Base-by-base conservation (phyloP, 2,797 vertebrate species). In the Thalassophryne amazonica region DNA sequence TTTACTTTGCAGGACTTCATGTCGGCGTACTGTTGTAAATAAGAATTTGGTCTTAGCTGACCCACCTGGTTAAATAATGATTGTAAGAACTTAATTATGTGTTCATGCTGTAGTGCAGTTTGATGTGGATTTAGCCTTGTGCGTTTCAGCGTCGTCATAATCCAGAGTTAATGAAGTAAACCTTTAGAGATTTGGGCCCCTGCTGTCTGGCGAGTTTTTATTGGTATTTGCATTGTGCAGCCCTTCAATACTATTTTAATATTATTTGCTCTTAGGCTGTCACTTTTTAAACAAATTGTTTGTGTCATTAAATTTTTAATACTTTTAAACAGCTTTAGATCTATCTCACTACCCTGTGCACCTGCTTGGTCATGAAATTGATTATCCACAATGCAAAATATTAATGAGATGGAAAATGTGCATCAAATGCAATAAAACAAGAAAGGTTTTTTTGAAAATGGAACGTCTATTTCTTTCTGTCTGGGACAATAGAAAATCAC, bases 1-100 rank as follows among this genome's bases (percentile, higher is more conserved):
- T 85, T 85, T 80, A 75, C 66, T 82, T 50, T 75, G 59, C 55
- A 16, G 38, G 18, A 66, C 65, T 46, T 17, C 13, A 25, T 65
- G 65, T 63, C 69, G 48, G 69, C 29, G 60, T 48, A 40, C 25
- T 2, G 9, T 62, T 59, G 37, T 58, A 60, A 73, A 69, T 52
- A 67, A 55, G 46, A 74, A 25, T 60, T 60, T 68, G 40, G 65
- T 79, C 57, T 64, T 57, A 23, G 42, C 69, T 70, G 68, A 78
- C 69, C 67, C 73, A 84, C 71, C 78, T 84, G 83, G 46, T 81
- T 75, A 84, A 84, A 84, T 55, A 79, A 58, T 60, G 20, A 46
- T 60, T 49, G 49, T 54, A 29, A 40, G 53, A 63, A 58, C 67
- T 51, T 59, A 71, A 78, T 81, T 60, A 73, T 34, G 52, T 37